A percentile compares a stretch with the other conserved stretches of the same genome.
Evolutionary conservation across 30 jellyfish, hydroid and myxozoan genomes (phyloP).

Genomic region (Rhopilema esculentum): DNA sequence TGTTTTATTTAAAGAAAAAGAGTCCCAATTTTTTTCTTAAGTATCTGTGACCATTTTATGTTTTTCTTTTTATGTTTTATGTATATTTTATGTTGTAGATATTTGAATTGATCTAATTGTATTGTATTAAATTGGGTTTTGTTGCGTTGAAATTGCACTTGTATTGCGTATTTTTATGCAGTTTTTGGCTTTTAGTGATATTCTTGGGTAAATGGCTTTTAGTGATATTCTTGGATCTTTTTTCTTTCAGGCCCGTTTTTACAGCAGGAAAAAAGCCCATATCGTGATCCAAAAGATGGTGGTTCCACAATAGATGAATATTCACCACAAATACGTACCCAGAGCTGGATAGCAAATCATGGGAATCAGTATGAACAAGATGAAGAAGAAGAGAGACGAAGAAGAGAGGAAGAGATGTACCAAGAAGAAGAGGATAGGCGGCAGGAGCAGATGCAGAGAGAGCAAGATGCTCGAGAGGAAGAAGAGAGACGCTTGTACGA

Average conservation of each 20-base stretch:
- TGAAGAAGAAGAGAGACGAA: constrained; percentile 51
- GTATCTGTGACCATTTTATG: too few species aligned
- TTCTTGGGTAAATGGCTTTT: too few species aligned
- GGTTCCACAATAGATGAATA: constrained; percentile 69
- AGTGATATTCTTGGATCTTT: neutral
- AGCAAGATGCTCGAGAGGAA: constrained; percentile 37
- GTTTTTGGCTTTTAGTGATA: too few species aligned
- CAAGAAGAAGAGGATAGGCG: constrained; percentile 57
- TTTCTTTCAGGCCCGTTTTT: neutral
- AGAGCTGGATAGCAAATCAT: constrained; percentile 70
- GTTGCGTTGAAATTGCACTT: too few species aligned
- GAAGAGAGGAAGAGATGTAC: constrained; percentile 58
- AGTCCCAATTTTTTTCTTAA: too few species aligned
- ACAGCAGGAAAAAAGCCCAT: neutral
- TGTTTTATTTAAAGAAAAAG: too few species aligned
- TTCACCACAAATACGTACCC: constrained; percentile 75
- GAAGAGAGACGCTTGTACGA: constrained; percentile 9
- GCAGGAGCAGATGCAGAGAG: constrained; percentile 29
- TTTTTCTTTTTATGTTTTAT: too few species aligned
- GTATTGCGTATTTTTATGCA: too few species aligned
- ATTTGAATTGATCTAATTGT: too few species aligned
- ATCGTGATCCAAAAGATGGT: neutral
- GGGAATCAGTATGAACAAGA: constrained; percentile 41
- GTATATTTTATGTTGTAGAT: too few species aligned
- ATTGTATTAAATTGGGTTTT: too few species aligned